Conservation (phyloP, 2,797 vertebrate genomes). For the Pseudochaenichthys georgianus region DNA sequence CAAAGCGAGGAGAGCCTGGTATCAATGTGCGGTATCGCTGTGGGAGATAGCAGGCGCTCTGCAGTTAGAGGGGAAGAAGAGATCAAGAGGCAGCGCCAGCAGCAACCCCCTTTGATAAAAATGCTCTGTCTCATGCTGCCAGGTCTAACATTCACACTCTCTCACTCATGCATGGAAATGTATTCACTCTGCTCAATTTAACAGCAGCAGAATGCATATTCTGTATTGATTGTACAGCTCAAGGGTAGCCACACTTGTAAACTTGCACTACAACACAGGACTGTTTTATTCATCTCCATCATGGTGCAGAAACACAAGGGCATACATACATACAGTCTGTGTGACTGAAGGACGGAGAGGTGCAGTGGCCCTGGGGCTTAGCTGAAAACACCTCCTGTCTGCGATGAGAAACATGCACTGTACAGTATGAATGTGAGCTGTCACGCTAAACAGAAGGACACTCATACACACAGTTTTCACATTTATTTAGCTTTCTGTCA, state of each 20-base stretch:
- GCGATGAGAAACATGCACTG: neutral
- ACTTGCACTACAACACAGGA: conserved; percentile 36
- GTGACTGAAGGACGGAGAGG: conserved; percentile 22
- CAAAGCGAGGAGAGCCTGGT: conserved; percentile 43
- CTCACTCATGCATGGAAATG: conserved; percentile 60
- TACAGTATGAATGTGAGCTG: neutral
- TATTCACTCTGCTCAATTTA: conserved; percentile 54
- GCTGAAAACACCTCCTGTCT: conserved; percentile 30
- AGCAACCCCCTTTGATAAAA: conserved; percentile 69
- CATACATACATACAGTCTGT: conserved; percentile 9
- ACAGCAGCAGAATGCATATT: conserved; percentile 46
- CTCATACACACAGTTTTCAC: conserved; percentile 5
- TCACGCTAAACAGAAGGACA: conserved; percentile 17
- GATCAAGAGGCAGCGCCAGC: conserved; percentile 66
- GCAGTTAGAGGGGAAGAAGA: conserved; percentile 64
- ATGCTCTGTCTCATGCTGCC: conserved; percentile 52
- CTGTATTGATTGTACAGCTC: conserved; percentile 48
- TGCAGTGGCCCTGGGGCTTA: conserved; percentile 20
- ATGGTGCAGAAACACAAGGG: conserved; percentile 25
- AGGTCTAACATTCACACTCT: conserved; percentile 57
- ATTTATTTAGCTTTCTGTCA: neutral
- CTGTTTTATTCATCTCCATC: conserved; percentile 42
- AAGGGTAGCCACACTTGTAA: conserved; percentile 45
- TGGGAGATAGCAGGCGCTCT: conserved; percentile 63
- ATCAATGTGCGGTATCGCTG: conserved; percentile 63